Evolutionary conservation across 1,140 invertebrate genomes (phyloP), one percentile per base, ranked within the genome.

Genomic region (Drosophila seguyi): DNA sequence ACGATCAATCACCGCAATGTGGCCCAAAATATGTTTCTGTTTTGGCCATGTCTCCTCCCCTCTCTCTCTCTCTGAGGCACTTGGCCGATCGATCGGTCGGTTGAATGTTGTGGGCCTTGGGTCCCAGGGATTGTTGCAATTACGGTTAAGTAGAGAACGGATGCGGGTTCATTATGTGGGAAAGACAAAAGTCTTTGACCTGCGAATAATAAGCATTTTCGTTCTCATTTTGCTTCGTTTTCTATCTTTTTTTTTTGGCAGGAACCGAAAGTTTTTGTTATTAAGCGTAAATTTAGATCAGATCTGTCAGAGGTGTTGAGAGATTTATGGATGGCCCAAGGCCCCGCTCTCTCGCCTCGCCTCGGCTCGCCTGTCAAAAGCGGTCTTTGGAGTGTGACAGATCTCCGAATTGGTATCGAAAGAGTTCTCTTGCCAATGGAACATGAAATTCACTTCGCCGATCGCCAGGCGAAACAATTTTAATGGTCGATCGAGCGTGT

Each of bases 211-310:
- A 60, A 72, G 44, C 48, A 61, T 59, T 2, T 52, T 39, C 11
- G 29, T 8, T 25, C 31, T 18, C 47, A 27, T 48, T 18, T n/a
- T 3, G 14, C 31, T 20, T 45, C 25, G 4, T 25, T 25, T 4
- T 25, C 4, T 25, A 2, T 25, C 4, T 25, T 25, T 25, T 5
- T 47, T 42, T 44, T 72, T 60, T 60, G 71, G 50, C 58, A 50
- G 58, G 69, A 74, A 74, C 56, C 36, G 52, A 56, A 56, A 60
- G 67, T 48, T 47, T 53, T 62, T 45, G 44, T 74, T 60, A 52
- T 80, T 58, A 25, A 42, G 61, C 47, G 42, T 67, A 86, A 72
- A 86, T 87, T 80, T 83, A 86, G 84, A 83, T 79, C 59, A 87
- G 39, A 62, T 67, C 69, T 57, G 76, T 68, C 67, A 55, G 63